Base-by-base conservation (phyloP, 2,888 invertebrate genomes). In the Blera fallax region DNA sequence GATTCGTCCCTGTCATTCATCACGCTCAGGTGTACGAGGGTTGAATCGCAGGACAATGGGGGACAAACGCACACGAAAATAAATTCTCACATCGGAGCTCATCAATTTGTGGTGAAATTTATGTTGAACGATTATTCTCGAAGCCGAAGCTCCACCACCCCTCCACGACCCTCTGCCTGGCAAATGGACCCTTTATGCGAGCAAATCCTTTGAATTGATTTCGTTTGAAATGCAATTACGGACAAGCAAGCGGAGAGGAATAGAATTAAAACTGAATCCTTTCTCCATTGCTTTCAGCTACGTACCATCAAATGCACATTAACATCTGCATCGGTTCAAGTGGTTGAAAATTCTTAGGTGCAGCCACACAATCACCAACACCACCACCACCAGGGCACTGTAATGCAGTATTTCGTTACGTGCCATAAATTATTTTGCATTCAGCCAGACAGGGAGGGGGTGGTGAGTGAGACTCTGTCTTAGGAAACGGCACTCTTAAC, bases 61-160 rank as follows among this genome's bases (percentile, higher is more conserved):
- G 34, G 72, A 21, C 27, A 56, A 48, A 72, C 48, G 56, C 24
- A 65, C 56, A 64, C 16, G 37, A 40, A 34, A 56, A 64, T 70
- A 72, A 79, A 79, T 72, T 72, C 29, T 48, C 78, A 56, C 70
- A 48, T 27, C 27, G 50, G 24, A 64, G n/a, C 37, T 72, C 64
- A 79, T 79, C 72, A 79, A 72, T 79, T 79, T 79, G 56, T 56
- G 64, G 64, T 54, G 29, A 64, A 64, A 64, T 79, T 79, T 70
- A 79, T 79, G 70, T 50, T 52, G 21, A 10, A 16, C 60, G 40
- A 52, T 62, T 32, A 45, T 48, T 69, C 24, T 29, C 18, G 18
- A 16, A 16, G 14, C 16, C 21, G 14, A 21, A 16, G 21, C 16
- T 16, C 24, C 24, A 5, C 18, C n/a, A 5, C 8, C 45, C 18